Base-by-base conservation (phyloP, 1,140 invertebrate species). In the Homalodisca vitripennis region DNA sequence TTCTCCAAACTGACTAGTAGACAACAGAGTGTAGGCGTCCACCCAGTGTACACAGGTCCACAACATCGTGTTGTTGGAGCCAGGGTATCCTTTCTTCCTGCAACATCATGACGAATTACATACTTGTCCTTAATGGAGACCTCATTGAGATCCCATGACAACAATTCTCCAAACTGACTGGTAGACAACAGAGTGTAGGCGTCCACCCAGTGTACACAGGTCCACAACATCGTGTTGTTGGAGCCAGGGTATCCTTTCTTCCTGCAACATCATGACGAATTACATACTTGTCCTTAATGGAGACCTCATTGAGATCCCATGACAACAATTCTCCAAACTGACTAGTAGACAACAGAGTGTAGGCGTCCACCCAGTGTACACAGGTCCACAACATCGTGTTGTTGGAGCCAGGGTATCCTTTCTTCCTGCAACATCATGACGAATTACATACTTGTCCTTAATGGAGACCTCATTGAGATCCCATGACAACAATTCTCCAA, bases 31-130 rank as follows among this genome's bases (percentile, higher is more conserved):
- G 62, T 77, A 79, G 14, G 84, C 80, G 48, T 80, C 74, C n/a
- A 81, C 74, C 88, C 88, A 89, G 73, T 77, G 79, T 17, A 88
- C 69, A 2, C 80, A 75, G 13, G 82, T 80, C 83, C 83, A 85
- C 67, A 75, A 73, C 20, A 51, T 20, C 41, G 31, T 6, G n/a
- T 63, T 32, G 34, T 69, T 34, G 22, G 68, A 22, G 6, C 20
- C n/a, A n/a, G n/a, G n/a, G n/a, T n/a, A n/a, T n/a, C n/a, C 32
- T 60, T 70, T 48, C 68, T 46, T 29, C 30, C 47, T 68, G 41
- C 20, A 70, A 66, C 22, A 29, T n/a, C n/a, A n/a, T n/a, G n/a
- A n/a, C n/a, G n/a, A n/a, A n/a, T n/a, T n/a, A n/a, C 72, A 72
- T 74, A 77, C 77, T 71, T 70, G 66, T 65, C 20, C 41, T 41